Percentiles rank a stretch among this genome's conserved stretches.
Evolutionary conservation across 2,113 vertebrate genomes (phyloP).

Genomic region (Atractosteus spatula): DNA sequence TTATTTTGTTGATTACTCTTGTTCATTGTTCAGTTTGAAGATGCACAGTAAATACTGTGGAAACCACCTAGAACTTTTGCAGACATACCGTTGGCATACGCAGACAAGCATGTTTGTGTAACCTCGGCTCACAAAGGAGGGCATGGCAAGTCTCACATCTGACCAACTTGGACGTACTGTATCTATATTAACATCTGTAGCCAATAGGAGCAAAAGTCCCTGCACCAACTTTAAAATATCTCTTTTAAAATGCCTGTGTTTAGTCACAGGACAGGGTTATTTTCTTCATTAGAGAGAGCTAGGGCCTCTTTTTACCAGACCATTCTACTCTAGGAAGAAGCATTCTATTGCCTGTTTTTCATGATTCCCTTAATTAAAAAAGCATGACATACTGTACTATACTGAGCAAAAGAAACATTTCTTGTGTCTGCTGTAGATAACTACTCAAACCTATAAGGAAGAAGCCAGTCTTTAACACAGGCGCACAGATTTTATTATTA

Average conservation of each 20-base stretch:
- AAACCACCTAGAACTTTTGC: neutral
- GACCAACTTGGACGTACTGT: neutral
- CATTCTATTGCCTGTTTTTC: no score
- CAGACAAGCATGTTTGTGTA: neutral
- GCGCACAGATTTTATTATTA: no score
- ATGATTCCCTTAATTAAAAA: no score
- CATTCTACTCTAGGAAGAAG: no score
- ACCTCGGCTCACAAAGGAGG: neutral
- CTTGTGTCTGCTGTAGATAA: no score
- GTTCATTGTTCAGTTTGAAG: neutral
- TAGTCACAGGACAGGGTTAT: neutral
- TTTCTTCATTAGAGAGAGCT: no score
- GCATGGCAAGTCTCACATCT: neutral
- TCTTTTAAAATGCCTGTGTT: neutral
- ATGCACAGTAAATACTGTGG: neutral
- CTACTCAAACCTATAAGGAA: no score
- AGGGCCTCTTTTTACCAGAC: no score
- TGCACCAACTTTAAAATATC: neutral
- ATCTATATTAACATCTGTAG: conserved; percentile 1
- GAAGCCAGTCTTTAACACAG: no score
- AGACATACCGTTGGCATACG: neutral
- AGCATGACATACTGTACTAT: no score
- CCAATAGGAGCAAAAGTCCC: neutral
- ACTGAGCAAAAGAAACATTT: no score
- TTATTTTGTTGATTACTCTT: neutral